These are phyloP conservation scores for Perizoma flavofasciatum DNA, from an alignment of 2,888 invertebrate species.

Conservation along the genomic window DNA sequence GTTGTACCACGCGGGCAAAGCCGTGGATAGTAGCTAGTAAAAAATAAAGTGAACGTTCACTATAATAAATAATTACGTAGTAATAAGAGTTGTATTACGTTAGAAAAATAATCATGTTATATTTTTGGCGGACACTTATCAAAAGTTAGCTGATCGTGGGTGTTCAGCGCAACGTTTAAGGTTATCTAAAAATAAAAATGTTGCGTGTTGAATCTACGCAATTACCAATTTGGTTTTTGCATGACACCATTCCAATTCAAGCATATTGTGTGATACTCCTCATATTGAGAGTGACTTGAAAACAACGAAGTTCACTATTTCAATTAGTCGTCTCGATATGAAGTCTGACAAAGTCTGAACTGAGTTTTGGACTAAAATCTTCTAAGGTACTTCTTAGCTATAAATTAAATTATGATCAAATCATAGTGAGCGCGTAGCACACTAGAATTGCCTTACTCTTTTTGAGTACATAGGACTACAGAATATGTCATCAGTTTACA, in stretches of 20 bases:
- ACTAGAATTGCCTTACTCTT: too few species aligned
- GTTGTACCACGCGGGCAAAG: too few species aligned
- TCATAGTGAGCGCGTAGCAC: too few species aligned
- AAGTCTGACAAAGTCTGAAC: too few species aligned
- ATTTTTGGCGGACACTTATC: constrained; percentile 44
- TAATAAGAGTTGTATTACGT: constrained; percentile 22
- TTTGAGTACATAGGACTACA: too few species aligned
- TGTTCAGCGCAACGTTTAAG: constrained; percentile 58
- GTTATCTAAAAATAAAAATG: constrained; percentile 64
- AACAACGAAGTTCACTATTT: too few species aligned
- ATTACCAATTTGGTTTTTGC: constrained; percentile 24
- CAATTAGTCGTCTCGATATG: too few species aligned
- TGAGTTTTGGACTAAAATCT: too few species aligned
- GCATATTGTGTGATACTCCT: constrained; percentile 3
- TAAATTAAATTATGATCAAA: too few species aligned
- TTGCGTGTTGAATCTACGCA: constrained; percentile 49
- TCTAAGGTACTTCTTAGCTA: too few species aligned
- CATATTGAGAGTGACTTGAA: too few species aligned
- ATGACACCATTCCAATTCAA: constrained; percentile 20
- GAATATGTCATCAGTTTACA: too few species aligned
- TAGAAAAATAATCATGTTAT: constrained; percentile 33
- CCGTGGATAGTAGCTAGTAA: neutral
- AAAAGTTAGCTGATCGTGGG: constrained; percentile 53
- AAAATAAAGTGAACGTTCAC: neutral
- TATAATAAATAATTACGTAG: constrained; percentile 13